These are phyloP conservation scores for Thysanoteuthis rhombus DNA, from an alignment of 2,888 invertebrate genomes.

Conservation along the genomic window DNA sequence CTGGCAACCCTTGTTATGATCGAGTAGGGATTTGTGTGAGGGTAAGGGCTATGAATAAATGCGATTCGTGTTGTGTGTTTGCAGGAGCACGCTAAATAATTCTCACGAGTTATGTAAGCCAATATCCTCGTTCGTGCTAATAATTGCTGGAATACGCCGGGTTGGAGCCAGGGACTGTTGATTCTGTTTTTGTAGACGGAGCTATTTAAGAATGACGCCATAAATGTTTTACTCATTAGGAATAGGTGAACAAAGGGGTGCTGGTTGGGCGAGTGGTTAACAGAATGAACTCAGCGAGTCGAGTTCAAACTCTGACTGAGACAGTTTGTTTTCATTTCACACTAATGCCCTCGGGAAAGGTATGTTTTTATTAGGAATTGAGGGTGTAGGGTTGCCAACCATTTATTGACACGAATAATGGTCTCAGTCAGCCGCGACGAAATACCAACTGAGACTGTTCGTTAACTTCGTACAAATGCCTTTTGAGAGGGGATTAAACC, in stretches of 20 bases:
- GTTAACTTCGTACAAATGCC: too few relatives aligned
- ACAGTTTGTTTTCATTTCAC: not conserved
- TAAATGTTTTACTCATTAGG: not conserved
- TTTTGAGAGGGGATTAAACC: too few relatives aligned
- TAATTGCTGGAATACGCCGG: not conserved
- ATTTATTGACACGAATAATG: too few relatives aligned
- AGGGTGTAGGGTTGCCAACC: too few relatives aligned
- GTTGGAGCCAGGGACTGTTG: not conserved
- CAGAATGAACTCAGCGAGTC: too few relatives aligned
- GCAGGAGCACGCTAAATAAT: not conserved
- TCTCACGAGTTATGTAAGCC: constrained; percentile 12
- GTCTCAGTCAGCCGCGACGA: too few relatives aligned
- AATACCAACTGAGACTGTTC: too few relatives aligned
- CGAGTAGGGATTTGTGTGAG: not conserved
- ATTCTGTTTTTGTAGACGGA: not conserved
- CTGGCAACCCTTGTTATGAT: too few relatives aligned
- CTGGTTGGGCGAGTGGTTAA: too few relatives aligned
- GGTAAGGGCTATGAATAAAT: not conserved
- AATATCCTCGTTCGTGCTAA: not conserved
- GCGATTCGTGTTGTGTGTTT: not conserved
- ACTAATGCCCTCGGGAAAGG: too few relatives aligned
- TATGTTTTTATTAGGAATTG: too few relatives aligned
- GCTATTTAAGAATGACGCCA: not conserved
- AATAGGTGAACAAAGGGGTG: not conserved
- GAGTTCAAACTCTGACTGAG: not conserved